phyloP scores from a whole-genome alignment of 1,140 invertebrate genomes.

The Triops cancriformis region DNA sequence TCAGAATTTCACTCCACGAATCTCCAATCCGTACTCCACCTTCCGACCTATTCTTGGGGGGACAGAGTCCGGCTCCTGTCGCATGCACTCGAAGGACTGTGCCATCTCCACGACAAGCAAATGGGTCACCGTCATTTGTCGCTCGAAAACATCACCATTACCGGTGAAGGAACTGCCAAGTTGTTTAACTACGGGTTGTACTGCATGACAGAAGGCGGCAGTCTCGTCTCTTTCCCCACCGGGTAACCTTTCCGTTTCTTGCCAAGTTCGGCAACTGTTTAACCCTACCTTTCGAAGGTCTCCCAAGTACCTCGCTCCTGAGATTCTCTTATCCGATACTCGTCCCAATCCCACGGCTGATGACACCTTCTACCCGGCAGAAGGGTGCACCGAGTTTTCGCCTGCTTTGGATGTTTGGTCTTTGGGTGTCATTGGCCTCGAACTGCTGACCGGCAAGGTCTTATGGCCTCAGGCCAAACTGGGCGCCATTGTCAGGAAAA shows the following conservation, averaged over 20 bases:
- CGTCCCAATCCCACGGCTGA: constrained; percentile 33
- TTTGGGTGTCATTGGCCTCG: constrained; percentile 74
- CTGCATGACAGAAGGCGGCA: constrained; percentile 77
- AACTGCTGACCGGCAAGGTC: constrained; percentile 52
- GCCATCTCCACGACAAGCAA: constrained; percentile 60
- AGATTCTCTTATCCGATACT: constrained; percentile 56
- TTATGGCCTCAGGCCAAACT: constrained; percentile 44
- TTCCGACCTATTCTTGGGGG: constrained; percentile 42
- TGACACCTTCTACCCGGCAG: constrained; percentile 38
- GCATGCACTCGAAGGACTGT: constrained; percentile 61
- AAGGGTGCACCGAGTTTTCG: constrained; percentile 7
- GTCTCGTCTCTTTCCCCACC: constrained; percentile 82
- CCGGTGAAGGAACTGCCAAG: constrained; percentile 61
- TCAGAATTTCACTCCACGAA: constrained; percentile 72
- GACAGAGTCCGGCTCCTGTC: constrained; percentile 49
- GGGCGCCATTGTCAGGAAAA: constrained; percentile 59
- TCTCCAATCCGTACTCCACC: constrained; percentile 36
- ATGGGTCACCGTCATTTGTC: constrained; percentile 72
- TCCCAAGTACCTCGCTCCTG: constrained; percentile 75
- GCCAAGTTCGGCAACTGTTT: neutral
- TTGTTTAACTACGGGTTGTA: constrained; percentile 87
- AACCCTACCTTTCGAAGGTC: constrained; percentile 41
- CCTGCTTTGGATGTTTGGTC: constrained; percentile 83
- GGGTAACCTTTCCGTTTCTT: constrained; percentile 49
- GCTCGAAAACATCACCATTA: constrained; percentile 73